Evolutionary conservation across 2,888 invertebrate species (phyloP).

Genomic region (Oligia strigilis): DNA sequence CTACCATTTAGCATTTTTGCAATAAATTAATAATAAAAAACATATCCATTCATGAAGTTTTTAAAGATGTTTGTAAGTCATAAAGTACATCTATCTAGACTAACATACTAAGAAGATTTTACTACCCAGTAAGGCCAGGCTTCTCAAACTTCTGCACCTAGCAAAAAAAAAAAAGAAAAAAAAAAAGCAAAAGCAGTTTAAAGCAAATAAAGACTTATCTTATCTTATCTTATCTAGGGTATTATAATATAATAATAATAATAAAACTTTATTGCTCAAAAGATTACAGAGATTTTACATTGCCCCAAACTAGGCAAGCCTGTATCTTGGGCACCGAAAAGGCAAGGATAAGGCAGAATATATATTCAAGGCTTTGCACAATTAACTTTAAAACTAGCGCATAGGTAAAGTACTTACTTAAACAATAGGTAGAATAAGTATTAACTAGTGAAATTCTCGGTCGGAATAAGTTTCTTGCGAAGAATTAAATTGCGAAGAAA

Average conservation of each 20-base stretch:
- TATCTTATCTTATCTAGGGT: too few relatives aligned
- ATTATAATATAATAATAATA: neutral
- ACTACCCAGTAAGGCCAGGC: neutral
- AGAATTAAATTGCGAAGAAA: constrained; percentile 79
- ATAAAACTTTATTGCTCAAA: too few relatives aligned
- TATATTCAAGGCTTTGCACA: constrained; percentile 21
- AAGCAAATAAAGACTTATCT: too few relatives aligned
- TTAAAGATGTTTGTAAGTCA: neutral
- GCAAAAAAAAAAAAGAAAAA: too few relatives aligned
- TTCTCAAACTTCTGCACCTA: neutral
- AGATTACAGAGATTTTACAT: too few relatives aligned
- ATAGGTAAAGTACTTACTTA: neutral
- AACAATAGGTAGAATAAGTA: constrained; percentile 23
- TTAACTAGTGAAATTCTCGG: constrained; percentile 40
- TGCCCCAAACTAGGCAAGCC: too few relatives aligned
- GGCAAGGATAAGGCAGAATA: too few relatives aligned
- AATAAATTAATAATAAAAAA: neutral
- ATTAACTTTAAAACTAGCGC: constrained; percentile 36
- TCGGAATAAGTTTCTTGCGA: constrained; percentile 52
- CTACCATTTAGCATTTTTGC: neutral
- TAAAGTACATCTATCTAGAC: neutral
- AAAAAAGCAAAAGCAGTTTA: too few relatives aligned
- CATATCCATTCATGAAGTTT: neutral
- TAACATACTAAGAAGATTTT: neutral
- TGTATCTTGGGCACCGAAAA: too few relatives aligned